A percentile compares a stretch with the other conserved stretches of the same genome.
Conservation (phyloP, 2,888 invertebrate species). For the Operophtera brumata region DNA sequence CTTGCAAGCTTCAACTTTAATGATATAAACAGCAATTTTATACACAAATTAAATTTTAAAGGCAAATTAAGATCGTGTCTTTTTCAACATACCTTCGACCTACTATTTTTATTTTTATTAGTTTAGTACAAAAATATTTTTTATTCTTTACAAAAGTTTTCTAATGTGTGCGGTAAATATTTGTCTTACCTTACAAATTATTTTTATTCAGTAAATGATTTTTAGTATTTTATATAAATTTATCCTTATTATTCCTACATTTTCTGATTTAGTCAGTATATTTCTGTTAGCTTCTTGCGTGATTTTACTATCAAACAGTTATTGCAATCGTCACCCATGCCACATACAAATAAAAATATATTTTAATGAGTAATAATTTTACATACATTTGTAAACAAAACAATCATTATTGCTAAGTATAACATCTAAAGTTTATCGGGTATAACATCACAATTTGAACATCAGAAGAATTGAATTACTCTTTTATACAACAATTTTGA, state of each 20-base stretch:
- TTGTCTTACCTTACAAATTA: background rate
- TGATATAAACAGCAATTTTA: slow-evolving; percentile 36
- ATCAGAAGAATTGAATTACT: background rate
- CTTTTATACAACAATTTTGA: background rate
- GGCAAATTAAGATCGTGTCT: slow-evolving; percentile 12
- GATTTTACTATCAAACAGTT: slow-evolving; percentile 10
- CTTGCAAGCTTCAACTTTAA: slow-evolving; percentile 69
- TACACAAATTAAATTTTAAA: slow-evolving; percentile 21
- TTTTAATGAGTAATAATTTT: too few species aligned
- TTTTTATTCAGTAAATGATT: background rate
- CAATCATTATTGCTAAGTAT: background rate
- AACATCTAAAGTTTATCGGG: too few species aligned
- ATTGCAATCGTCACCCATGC: slow-evolving; percentile 16
- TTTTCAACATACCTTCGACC: slow-evolving; percentile 1
- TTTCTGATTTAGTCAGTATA: background rate
- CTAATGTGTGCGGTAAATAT: background rate
- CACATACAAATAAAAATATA: background rate
- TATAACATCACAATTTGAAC: background rate
- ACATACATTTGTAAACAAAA: background rate
- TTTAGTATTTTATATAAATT: background rate
- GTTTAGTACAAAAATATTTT: slow-evolving; percentile 13
- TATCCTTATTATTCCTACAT: background rate
- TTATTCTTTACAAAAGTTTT: background rate
- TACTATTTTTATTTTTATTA: slow-evolving; percentile 1
- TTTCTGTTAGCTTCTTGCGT: slow-evolving; percentile 1